Conservation (phyloP, 2,797 vertebrate genomes). For the Pitangus sulphuratus region DNA sequence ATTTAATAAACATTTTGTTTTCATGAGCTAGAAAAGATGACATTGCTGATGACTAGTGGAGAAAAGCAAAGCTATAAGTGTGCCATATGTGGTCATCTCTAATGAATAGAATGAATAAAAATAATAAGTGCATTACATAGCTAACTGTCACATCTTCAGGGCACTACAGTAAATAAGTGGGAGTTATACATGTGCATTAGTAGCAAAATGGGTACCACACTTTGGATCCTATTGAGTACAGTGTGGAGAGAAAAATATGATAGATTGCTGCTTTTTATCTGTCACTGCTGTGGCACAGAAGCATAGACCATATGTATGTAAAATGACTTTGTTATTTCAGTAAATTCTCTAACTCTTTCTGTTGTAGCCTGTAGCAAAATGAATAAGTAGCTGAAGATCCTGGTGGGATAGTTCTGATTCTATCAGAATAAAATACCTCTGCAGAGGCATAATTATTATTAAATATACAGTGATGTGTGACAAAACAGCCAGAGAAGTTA, state of each 20-base stretch:
- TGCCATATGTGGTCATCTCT: background rate
- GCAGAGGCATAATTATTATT: constrained; percentile 59
- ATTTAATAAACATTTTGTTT: constrained; percentile 48
- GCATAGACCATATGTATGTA: constrained; percentile 50
- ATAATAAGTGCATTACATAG: constrained; percentile 63
- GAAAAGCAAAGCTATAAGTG: constrained; percentile 37
- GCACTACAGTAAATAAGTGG: constrained; percentile 61
- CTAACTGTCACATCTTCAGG: constrained; percentile 60
- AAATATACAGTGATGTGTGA: constrained; percentile 42
- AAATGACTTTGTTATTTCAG: constrained; percentile 56
- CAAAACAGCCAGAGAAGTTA: constrained; percentile 27
- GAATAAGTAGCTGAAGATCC: constrained; percentile 64
- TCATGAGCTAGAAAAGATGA: constrained; percentile 31
- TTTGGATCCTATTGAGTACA: constrained; percentile 32
- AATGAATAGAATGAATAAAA: constrained; percentile 73
- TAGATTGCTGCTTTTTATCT: constrained; percentile 57
- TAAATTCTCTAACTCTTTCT: constrained; percentile 54
- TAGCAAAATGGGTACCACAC: constrained; percentile 30
- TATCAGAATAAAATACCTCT: constrained; percentile 64
- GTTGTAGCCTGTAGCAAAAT: constrained; percentile 69
- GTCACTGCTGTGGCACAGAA: constrained; percentile 51
- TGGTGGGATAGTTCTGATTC: constrained; percentile 62
- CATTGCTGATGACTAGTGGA: constrained; percentile 50
- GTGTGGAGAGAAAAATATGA: constrained; percentile 16
- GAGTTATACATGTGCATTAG: constrained; percentile 39